These are phyloP conservation scores for Prolemur simus DNA, from an alignment of 2,113 vertebrate genomes.

Conservation along the genomic window DNA sequence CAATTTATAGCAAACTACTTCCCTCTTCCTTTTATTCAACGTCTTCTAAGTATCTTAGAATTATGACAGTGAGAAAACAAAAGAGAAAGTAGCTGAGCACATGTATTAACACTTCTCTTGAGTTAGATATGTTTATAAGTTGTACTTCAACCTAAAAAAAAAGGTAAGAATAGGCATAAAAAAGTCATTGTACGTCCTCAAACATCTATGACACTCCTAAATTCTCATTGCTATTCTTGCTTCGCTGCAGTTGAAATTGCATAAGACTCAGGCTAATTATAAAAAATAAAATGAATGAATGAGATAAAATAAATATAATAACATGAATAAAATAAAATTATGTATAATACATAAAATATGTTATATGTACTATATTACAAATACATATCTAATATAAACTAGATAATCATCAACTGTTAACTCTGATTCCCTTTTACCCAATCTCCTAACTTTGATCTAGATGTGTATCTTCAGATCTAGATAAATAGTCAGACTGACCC, in stretches of 20 bases:
- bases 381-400: background rate
- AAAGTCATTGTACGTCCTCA: background rate
- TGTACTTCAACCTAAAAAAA: background rate
- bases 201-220: background rate
- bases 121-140: background rate
- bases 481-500: conserved; percentile 18
- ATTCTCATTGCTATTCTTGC: background rate
- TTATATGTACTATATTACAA: background rate
- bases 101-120: background rate
- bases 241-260: background rate
- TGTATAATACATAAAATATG: background rate
- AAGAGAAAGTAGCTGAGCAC: background rate
- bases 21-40: background rate
- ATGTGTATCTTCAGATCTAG: background rate
- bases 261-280: background rate
- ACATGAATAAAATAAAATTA: background rate
- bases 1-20: background rate
- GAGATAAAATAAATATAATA: background rate
- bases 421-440: background rate
- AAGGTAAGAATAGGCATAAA: background rate
- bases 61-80: background rate
- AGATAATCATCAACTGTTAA: background rate
- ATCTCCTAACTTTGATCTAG: background rate
- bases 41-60: background rate
- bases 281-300: background rate